These are phyloP conservation scores for Mermis nigrescens DNA, from an alignment of 2,888 invertebrate genomes.

Conservation along the genomic window DNA sequence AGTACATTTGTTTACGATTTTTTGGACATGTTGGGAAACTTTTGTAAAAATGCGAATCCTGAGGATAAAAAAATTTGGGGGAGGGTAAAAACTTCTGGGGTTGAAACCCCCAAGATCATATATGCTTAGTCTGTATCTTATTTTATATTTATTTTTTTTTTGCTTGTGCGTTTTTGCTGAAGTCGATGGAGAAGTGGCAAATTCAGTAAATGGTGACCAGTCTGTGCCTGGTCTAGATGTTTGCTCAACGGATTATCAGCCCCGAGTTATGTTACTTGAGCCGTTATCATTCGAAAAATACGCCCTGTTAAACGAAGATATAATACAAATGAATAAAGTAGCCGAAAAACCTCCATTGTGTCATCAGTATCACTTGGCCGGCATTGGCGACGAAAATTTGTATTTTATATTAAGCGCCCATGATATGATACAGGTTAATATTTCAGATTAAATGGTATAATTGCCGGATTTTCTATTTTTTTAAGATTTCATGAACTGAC, in stretches of 20 bases:
- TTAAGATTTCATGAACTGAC: too few relatives aligned
- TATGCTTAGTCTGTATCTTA: too few relatives aligned
- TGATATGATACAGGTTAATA: conserved; percentile 24
- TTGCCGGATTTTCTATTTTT: too few relatives aligned
- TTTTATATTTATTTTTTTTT: neutral
- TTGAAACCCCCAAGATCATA: neutral
- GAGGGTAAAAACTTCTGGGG: too few relatives aligned
- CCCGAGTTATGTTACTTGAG: conserved; percentile 12
- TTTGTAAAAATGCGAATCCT: too few relatives aligned
- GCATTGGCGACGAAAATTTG: conserved; percentile 19
- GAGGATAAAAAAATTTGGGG: too few relatives aligned
- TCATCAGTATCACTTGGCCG: conserved; percentile 16
- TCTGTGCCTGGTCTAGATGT: neutral
- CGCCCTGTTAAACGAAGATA: conserved; percentile 19
- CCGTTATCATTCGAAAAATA: conserved; percentile 14
- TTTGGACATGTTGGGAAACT: too few relatives aligned
- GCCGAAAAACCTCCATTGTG: neutral
- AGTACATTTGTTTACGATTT: too few relatives aligned
- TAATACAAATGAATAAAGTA: conserved; percentile 16
- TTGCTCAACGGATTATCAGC: neutral
- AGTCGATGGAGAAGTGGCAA: neutral
- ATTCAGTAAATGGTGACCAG: neutral
- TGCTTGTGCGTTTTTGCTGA: neutral
- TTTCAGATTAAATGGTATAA: too few relatives aligned
- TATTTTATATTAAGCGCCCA: conserved; percentile 23